A percentile compares a stretch with the other conserved stretches of the same genome.
Conservation (phyloP, 2,888 invertebrate species). For the Dyspetes luteomarginatus region DNA sequence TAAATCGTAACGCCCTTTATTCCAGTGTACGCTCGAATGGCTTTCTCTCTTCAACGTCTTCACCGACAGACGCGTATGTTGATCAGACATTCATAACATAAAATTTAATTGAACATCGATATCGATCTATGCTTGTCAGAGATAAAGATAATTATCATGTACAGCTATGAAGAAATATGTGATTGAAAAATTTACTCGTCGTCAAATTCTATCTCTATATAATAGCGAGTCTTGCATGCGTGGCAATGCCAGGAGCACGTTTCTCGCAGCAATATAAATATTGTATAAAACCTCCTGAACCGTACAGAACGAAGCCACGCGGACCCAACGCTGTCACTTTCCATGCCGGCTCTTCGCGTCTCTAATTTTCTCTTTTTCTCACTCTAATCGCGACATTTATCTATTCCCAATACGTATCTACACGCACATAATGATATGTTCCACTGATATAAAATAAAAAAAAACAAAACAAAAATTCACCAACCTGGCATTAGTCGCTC, state of each 20-base stretch:
- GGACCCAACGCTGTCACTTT: slow-evolving; percentile 44
- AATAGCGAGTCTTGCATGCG: not conserved
- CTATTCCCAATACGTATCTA: not conserved
- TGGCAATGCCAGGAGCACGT: not conserved
- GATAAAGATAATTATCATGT: not conserved
- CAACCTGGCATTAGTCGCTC: slow-evolving; percentile 78
- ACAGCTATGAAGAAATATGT: slow-evolving; percentile 42
- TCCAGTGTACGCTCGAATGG: not conserved
- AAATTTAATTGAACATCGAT: slow-evolving; percentile 14
- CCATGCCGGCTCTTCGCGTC: slow-evolving; percentile 2
- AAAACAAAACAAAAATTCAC: slow-evolving; percentile 58
- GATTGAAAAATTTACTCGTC: slow-evolving; percentile 55
- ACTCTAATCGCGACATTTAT: not conserved
- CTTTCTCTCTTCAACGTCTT: not conserved
- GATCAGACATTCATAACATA: slow-evolving; percentile 35
- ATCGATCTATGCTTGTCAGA: not conserved
- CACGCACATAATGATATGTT: not conserved
- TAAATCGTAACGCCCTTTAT: no score
- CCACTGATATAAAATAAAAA: no score
- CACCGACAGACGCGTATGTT: not conserved
- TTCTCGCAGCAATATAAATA: not conserved
- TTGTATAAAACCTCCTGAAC: not conserved
- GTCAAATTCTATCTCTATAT: slow-evolving; percentile 2
- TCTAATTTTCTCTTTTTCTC: slow-evolving; percentile 13
- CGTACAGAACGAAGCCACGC: slow-evolving; percentile 25